Base-by-base conservation (phyloP, 2,888 invertebrate genomes). In the Andrena chrysosceles region DNA sequence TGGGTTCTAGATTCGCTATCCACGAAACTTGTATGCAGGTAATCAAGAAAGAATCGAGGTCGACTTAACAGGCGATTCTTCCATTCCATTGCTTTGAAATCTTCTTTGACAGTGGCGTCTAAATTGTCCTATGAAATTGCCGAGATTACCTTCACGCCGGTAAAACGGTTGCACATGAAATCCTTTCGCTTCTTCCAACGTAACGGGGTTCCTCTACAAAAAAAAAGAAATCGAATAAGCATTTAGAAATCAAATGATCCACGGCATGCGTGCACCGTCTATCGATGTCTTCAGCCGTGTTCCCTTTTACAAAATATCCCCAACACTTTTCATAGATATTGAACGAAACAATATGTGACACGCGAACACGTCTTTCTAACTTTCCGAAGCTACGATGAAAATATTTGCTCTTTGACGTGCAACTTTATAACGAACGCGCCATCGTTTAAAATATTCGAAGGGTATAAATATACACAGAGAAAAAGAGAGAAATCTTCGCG, bases 311-410 rank as follows among this genome's bases (percentile, higher is more conserved):
- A 42, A 72, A 77, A 67, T 67, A 72, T 77, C 72, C 49, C 67
- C 64, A 80, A 70, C 73, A 63, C 63, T 73, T 83, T 78, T 85
- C 85, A 76, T 70, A 83, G 81, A 77, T 81, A 74, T 66, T 52
- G 33, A 67, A 49, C 60, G 72, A 80, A 80, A 80, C 64, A 76
- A 60, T 74, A 59, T 62, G 70, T 68, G 67, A 52, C 23, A 56
- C 52, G 49, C 66, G 35, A 60, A 59, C 67, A 64, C 67, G 56
- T 69, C 52, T 60, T 48, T 26, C 26, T 35, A 52, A 48, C 69
- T 77, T 35, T 2, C 13, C 23, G 20, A 42, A 68, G 49, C 52
- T 77, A 20, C 66, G 76, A 71, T 54, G 35, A 56, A 63, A 81
- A 72, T 56, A 56, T 73, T 73, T 49, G 49, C 56, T 49, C 35